Percentiles rank a stretch among this genome's conserved stretches.
Conservation (phyloP, 1,140 invertebrate genomes). For the Euwallacea similis region DNA sequence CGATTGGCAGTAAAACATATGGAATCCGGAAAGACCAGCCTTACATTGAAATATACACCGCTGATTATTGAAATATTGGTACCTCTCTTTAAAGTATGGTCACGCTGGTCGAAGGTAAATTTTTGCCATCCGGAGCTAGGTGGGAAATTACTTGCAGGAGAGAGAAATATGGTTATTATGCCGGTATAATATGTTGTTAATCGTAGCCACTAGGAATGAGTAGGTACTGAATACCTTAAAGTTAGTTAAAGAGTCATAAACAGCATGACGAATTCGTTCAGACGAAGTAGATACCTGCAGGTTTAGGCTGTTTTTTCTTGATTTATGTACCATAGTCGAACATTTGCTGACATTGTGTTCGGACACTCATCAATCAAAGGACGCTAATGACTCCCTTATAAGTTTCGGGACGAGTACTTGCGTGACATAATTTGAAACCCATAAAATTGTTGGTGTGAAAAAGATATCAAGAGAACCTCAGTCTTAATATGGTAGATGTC, state of each 20-base stretch:
- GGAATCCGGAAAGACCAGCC: constrained; percentile 26
- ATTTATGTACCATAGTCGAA: too few relatives aligned
- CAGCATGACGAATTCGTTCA: too few relatives aligned
- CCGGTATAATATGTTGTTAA: constrained; percentile 22
- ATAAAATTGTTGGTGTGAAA: too few relatives aligned
- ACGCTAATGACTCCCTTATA: too few relatives aligned
- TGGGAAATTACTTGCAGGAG: constrained; percentile 21
- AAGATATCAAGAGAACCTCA: too few relatives aligned
- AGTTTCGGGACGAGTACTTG: too few relatives aligned
- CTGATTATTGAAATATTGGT: constrained; percentile 35
- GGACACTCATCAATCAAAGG: too few relatives aligned
- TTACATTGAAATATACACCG: constrained; percentile 32
- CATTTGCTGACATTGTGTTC: too few relatives aligned
- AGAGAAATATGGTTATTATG: constrained; percentile 32
- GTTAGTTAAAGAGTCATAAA: constrained; percentile 2
- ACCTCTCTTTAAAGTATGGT: constrained; percentile 28
- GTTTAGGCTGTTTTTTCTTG: too few relatives aligned
- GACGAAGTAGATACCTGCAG: too few relatives aligned
- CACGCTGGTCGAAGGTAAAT: constrained; percentile 20
- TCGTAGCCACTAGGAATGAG: constrained; percentile 9
- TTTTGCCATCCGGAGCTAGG: constrained; percentile 14
- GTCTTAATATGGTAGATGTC: too few relatives aligned
- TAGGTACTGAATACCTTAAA: constrained; percentile 8
- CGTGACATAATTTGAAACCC: too few relatives aligned
- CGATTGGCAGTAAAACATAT: constrained; percentile 29